These are phyloP conservation scores for Pachycephus smyrnensis DNA, from an alignment of 2,888 invertebrate genomes.

Conservation along the genomic window DNA sequence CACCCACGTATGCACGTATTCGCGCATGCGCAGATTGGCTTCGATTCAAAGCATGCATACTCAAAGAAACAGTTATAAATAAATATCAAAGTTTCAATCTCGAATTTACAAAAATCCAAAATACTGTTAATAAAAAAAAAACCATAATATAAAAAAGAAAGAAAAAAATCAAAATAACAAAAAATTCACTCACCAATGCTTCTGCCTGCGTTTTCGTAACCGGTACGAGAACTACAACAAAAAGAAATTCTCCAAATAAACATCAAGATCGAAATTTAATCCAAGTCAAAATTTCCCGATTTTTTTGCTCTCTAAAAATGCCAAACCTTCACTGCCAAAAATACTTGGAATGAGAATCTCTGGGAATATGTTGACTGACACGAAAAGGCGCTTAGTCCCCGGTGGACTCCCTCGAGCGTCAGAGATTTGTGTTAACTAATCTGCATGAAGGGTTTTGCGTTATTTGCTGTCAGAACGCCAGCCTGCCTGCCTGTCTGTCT, in stretches of 20 bases:
- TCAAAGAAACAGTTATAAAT: no score
- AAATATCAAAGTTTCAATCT: not conserved
- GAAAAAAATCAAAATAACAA: no score
- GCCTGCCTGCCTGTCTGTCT: not conserved
- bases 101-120: not conserved
- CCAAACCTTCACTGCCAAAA: not conserved
- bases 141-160: no score
- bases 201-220: no score
- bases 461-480: not conserved
- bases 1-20: no score
- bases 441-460: slow-evolving; percentile 12
- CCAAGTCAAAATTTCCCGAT: not conserved
- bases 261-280: not conserved
- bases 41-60: not conserved
- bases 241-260: not conserved
- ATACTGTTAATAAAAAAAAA: no score
- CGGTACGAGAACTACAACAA: not conserved
- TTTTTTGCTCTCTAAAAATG: no score
- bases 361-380: not conserved
- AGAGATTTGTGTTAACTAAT: slow-evolving; percentile 23
- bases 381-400: not conserved
- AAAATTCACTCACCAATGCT: no score
- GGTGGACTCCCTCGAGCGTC: slow-evolving; percentile 14
- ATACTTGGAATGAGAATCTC: not conserved
- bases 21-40: no score